These are phyloP conservation scores for Drosophila kanekoi DNA, from an alignment of 2,888 invertebrate genomes.

Conservation along the genomic window DNA sequence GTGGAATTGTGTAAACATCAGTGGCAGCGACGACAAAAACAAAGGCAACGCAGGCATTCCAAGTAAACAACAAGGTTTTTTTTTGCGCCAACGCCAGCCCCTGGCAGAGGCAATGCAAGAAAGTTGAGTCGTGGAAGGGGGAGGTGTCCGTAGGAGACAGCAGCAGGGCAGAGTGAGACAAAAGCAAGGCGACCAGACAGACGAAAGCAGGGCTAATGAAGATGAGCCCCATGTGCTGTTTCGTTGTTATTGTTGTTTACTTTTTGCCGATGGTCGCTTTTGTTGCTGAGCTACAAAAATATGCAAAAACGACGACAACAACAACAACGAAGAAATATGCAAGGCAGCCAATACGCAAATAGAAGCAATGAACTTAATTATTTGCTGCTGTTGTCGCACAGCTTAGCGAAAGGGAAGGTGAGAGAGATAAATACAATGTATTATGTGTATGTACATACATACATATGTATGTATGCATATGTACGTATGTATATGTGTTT, in stretches of 20 bases:
- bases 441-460: background rate
- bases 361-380: constrained; percentile 83
- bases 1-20: constrained; percentile 78
- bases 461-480: background rate
- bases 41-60: constrained; percentile 72
- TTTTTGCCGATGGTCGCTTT: constrained; percentile 69
- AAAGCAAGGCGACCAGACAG: constrained; percentile 35
- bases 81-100: constrained; percentile 47
- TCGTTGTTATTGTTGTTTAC: constrained; percentile 62
- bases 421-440: constrained; percentile 28
- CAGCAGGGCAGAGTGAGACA: constrained; percentile 19
- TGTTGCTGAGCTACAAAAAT: constrained; percentile 72
- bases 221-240: constrained; percentile 77
- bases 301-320: constrained; percentile 51
- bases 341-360: constrained; percentile 75
- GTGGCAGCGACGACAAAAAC: constrained; percentile 66
- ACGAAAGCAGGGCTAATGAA: constrained; percentile 76
- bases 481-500: background rate
- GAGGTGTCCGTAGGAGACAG: constrained; percentile 10
- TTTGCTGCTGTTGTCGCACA: constrained; percentile 65
- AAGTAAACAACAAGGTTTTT: constrained; percentile 80
- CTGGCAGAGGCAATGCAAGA: constrained; percentile 77
- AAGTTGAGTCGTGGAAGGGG: constrained; percentile 58
- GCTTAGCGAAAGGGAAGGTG: constrained; percentile 45
- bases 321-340: constrained; percentile 46